A percentile compares a stretch with the other conserved stretches of the same genome.
Evolutionary conservation across 2,888 invertebrate species (phyloP).

Genomic region (Eristalis pertinax): DNA sequence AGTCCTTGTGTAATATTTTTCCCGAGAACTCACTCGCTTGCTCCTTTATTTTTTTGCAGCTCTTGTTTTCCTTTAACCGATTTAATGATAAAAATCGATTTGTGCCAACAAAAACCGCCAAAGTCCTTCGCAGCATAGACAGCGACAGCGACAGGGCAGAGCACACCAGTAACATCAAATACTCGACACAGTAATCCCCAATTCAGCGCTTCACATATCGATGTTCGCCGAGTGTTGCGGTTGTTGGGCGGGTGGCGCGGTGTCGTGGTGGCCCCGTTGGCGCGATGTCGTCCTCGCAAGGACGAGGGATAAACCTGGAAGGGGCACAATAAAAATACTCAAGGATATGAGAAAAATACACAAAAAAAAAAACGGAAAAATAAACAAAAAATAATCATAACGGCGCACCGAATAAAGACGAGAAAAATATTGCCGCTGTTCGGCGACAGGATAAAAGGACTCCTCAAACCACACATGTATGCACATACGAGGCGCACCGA

Average conservation of each 20-base stretch:
- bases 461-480: neutral
- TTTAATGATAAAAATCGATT: constrained; percentile 59
- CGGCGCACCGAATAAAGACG: constrained; percentile 10
- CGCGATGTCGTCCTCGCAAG: neutral
- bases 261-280: too few relatives aligned
- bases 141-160: neutral
- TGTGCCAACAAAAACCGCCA: constrained; percentile 22
- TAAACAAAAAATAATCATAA: neutral
- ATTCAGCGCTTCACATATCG: constrained; percentile 21
- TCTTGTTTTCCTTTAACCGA: constrained; percentile 4
- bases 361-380: constrained; percentile 1
- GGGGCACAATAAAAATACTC: neutral
- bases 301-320: neutral
- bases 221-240: neutral
- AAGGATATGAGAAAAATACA: constrained; percentile 3
- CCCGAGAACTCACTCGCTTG: neutral
- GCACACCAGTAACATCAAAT: constrained; percentile 11
- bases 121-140: constrained; percentile 13
- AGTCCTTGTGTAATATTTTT: constrained; percentile 37
- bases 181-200: constrained; percentile 24
- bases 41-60: neutral
- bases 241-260: neutral
- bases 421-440: constrained; percentile 13
- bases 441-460: constrained; percentile 36
- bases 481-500: neutral